phyloP scores from a whole-genome alignment of 1,140 invertebrate species.

The Papilio helenus region DNA sequence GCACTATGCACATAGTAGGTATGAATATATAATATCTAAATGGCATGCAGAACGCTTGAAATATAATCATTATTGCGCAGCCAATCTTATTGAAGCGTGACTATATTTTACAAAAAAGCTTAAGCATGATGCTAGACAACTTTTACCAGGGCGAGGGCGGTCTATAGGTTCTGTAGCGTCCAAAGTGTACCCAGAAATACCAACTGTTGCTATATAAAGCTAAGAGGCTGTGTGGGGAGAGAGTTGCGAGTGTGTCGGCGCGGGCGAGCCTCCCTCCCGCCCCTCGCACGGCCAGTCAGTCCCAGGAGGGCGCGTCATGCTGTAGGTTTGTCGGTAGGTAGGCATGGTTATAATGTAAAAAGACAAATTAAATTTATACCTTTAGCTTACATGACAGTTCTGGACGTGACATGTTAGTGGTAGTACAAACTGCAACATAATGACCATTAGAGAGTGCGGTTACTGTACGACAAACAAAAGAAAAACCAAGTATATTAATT shows the following conservation, averaged over 20 bases:
- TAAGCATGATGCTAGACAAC: constrained; percentile 82
- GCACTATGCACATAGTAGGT: constrained; percentile 81
- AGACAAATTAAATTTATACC: constrained; percentile 82
- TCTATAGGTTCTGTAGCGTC: constrained; percentile 80
- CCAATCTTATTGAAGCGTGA: constrained; percentile 83
- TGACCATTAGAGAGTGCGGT: constrained; percentile 82
- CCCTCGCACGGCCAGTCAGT: constrained; percentile 57
- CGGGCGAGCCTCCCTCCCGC: constrained; percentile 49
- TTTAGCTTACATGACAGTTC: constrained; percentile 83
- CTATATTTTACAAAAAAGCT: constrained; percentile 83
- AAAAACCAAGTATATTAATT: constrained; percentile 79
- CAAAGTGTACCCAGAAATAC: constrained; percentile 81
- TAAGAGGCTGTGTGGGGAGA: constrained; percentile 77
- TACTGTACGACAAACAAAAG: constrained; percentile 82
- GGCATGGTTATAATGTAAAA: constrained; percentile 78
- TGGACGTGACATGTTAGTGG: constrained; percentile 83
- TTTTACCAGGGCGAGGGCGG: constrained; percentile 81
- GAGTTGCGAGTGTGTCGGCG: constrained; percentile 69
- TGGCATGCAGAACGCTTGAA: constrained; percentile 86
- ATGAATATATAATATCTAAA: constrained; percentile 83
- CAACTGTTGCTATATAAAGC: constrained; percentile 81
- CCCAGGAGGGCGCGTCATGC: constrained; percentile 67
- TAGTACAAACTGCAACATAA: constrained; percentile 83
- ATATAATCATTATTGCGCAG: constrained; percentile 83
- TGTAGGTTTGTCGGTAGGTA: constrained; percentile 59